A percentile compares a stretch with the other conserved stretches of the same genome.
Evolutionary conservation across 1,140 invertebrate genomes (phyloP).

Genomic region (Rhysida immarginata): DNA sequence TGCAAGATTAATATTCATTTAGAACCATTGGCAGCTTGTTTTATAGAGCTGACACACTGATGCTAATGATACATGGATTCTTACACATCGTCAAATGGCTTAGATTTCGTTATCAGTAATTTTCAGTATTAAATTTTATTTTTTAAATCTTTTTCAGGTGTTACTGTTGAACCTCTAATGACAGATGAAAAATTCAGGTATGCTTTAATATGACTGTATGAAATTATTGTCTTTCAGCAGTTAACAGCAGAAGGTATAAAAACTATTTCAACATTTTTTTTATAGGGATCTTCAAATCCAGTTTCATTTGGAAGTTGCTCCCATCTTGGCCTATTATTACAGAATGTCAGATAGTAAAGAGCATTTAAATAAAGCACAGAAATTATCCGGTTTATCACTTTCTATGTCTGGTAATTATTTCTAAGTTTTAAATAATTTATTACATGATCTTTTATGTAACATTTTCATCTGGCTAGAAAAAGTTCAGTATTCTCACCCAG

Average conservation of each 20-base stretch:
- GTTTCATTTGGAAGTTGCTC: constrained; percentile 54
- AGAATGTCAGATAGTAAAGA: constrained; percentile 49
- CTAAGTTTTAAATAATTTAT: too few species aligned
- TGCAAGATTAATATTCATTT: too few species aligned
- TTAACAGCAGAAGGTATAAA: background rate
- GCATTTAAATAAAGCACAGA: constrained; percentile 44
- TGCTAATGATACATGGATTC: too few species aligned
- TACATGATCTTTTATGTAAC: too few species aligned
- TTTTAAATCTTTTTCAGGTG: too few species aligned
- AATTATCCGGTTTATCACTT: constrained; percentile 45
- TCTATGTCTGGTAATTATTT: constrained; percentile 33
- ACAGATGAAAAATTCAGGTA: background rate
- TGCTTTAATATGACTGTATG: background rate
- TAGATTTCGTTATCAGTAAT: background rate
- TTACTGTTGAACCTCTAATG: background rate
- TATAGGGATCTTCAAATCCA: constrained; percentile 30
- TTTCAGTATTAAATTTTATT: background rate
- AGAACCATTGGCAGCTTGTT: too few species aligned
- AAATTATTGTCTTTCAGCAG: background rate
- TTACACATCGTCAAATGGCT: too few species aligned
- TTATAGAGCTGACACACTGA: too few species aligned
- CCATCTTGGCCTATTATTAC: constrained; percentile 55
- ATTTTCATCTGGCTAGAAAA: too few species aligned
- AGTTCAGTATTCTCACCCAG: too few species aligned
- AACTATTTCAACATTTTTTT: background rate